Conservation (phyloP, 2,113 vertebrate genomes). For the Tangachromis dhanisi region DNA sequence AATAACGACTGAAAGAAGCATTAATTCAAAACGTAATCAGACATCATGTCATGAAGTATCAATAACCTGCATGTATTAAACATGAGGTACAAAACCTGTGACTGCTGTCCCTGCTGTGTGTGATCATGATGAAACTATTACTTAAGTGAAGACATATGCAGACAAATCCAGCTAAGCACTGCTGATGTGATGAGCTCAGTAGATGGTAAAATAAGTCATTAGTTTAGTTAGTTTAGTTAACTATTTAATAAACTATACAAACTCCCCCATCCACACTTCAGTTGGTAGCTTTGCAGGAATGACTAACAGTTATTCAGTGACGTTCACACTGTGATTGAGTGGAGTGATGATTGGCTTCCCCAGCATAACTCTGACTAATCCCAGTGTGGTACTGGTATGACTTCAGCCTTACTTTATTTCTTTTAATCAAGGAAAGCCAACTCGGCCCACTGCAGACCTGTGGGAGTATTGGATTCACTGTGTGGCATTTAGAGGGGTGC, state of each 20-base stretch:
- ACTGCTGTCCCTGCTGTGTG: background rate
- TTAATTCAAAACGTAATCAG: background rate
- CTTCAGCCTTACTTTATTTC: background rate
- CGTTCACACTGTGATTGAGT: background rate
- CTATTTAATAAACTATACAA: background rate
- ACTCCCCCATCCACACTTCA: background rate
- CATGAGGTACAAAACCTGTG: fast-evolving
- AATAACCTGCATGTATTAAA: background rate
- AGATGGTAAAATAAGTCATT: background rate
- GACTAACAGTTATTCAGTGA: background rate
- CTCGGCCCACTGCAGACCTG: background rate
- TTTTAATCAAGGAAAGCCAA: background rate
- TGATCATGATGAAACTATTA: background rate
- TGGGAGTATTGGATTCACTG: background rate
- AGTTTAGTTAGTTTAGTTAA: background rate
- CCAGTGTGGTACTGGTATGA: background rate
- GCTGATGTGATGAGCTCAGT: fast-evolving
- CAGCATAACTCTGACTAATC: background rate
- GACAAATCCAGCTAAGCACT: background rate
- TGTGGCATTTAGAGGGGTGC: background rate
- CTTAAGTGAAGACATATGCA: background rate
- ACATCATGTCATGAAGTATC: background rate
- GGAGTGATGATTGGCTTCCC: background rate
- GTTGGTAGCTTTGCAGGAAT: background rate
- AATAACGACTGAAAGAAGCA: background rate